Base-by-base conservation (phyloP, 2,888 invertebrate species). In the Drosophila pseudotalamancana region DNA sequence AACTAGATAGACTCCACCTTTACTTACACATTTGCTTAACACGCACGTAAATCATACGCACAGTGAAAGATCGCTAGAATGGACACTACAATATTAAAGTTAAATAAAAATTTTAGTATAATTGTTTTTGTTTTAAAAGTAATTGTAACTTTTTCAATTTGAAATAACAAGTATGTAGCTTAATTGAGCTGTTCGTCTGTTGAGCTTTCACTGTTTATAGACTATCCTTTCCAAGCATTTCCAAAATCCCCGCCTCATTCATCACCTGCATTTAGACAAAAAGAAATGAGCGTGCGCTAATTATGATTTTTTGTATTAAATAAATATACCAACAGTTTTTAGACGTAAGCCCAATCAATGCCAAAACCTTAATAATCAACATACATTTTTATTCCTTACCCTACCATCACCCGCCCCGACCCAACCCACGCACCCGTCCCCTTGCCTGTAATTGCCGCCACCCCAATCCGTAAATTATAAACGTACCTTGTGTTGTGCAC, bases 301-400 rank as follows among this genome's bases (percentile, higher is more conserved):
- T 45, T 54, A 29, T 57, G 39, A 54, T 54, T 34, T 31, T 61
- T 51, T 29, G 8, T 43, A 29, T 43, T n/a, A 25, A 42, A 46
- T 16, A 55, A 46, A 31, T 31, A 27, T 29, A 29, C 14, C 71
- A 74, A 62, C 69, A 75, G 83, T 71, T 76, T 45, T 29, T 79
- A 80, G 80, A 73, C 53, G 25, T 84, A 80, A 86, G 87, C 42
- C 21, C 21, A 12, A 57, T 16, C 19, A 72, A 62, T 65, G 74
- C 56, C 56, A 72, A 82, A 87, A 85, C 85, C 71, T 86, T 76
- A 88, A 87, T 88, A 89, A 89, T 89, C 78, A 89, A 89, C 77
- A 81, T 79, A 74, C 48, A 76, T 80, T 89, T 89, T 82, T 88
- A 87, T 73, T 79, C 82, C 88, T 66, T 61, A 73, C 76, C 64